A percentile compares a stretch with the other conserved stretches of the same genome.
phyloP scores from a whole-genome alignment of 2,113 vertebrate genomes.

The Leptocoma aspasia region DNA sequence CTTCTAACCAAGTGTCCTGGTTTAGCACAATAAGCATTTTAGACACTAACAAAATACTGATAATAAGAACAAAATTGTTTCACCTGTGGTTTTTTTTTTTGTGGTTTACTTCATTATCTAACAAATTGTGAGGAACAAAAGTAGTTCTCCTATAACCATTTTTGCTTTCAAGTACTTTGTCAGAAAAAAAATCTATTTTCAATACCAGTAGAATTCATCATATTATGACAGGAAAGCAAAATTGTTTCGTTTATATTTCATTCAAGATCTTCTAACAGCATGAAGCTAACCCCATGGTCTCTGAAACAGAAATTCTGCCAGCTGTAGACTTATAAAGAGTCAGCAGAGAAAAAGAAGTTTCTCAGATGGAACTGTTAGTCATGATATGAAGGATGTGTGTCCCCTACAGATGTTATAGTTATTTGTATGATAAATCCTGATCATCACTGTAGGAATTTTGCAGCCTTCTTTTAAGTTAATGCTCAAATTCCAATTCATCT shows the following conservation, averaged over 20 bases:
- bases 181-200: slow-evolving; percentile 2
- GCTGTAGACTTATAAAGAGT: slow-evolving; percentile 33
- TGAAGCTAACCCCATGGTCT: slow-evolving; percentile 51
- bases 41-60: background rate
- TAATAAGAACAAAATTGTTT: background rate
- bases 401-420: slow-evolving; percentile 68
- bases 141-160: background rate
- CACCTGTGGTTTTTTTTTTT: background rate
- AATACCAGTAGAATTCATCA: slow-evolving; percentile 47
- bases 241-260: slow-evolving; percentile 51
- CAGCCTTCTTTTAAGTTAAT: slow-evolving; percentile 61
- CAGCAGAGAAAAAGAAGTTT: slow-evolving; percentile 45
- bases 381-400: slow-evolving; percentile 56
- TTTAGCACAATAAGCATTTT: background rate
- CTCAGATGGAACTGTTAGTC: slow-evolving; percentile 52
- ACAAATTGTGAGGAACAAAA: background rate
- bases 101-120: slow-evolving; percentile 1
- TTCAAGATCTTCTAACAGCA: slow-evolving; percentile 29
- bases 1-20: background rate
- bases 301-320: slow-evolving; percentile 49
- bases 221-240: slow-evolving; percentile 59
- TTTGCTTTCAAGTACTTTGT: background rate
- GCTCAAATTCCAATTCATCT: slow-evolving; percentile 65
- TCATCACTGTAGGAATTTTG: slow-evolving; percentile 42
- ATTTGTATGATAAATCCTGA: slow-evolving; percentile 68